Percentiles rank a stretch among this genome's conserved stretches.
Conservation (phyloP, 35 echinoderm and acorn worm species). For the Ptychodera flava region DNA sequence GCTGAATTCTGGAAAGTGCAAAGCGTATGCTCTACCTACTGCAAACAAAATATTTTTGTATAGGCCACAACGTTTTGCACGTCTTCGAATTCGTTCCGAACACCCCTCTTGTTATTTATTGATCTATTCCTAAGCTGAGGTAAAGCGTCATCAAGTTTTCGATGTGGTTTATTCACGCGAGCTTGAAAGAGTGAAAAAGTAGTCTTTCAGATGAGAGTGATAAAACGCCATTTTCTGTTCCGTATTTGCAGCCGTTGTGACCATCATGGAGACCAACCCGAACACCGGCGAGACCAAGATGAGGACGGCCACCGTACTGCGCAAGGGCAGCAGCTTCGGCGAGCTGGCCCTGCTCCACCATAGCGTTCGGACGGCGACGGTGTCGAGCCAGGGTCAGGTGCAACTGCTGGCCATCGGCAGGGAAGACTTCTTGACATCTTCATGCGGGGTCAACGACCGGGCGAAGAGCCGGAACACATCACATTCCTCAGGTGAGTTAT, state of each 20-base stretch:
- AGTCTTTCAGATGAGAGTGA: too few relatives aligned
- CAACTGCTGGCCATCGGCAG: slow-evolving; percentile 78
- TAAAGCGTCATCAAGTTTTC: too few relatives aligned
- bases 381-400: slow-evolving; percentile 75
- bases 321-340: slow-evolving; percentile 81
- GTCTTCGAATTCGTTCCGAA: too few relatives aligned
- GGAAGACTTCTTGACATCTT: slow-evolving; percentile 96
- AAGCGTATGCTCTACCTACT: too few relatives aligned
- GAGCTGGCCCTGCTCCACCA: slow-evolving; percentile 83
- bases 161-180: too few relatives aligned
- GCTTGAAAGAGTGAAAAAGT: too few relatives aligned
- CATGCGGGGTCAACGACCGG: slow-evolving; percentile 74
- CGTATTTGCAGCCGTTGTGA: slow-evolving; percentile 72
- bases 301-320: slow-evolving; percentile 74
- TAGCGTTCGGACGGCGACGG: slow-evolving; percentile 69
- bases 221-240: too few relatives aligned
- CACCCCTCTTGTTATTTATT: too few relatives aligned
- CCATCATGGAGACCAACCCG: slow-evolving; percentile 56
- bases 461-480: slow-evolving; percentile 85
- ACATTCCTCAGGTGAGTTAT: slow-evolving; percentile 54
- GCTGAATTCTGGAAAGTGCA: too few relatives aligned
- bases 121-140: too few relatives aligned
- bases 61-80: too few relatives aligned
- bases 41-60: too few relatives aligned
- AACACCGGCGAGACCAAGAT: slow-evolving; percentile 50